Evolutionary conservation across 2,888 invertebrate species (phyloP).

Genomic region (Gastracanthus pulcherrimus): DNA sequence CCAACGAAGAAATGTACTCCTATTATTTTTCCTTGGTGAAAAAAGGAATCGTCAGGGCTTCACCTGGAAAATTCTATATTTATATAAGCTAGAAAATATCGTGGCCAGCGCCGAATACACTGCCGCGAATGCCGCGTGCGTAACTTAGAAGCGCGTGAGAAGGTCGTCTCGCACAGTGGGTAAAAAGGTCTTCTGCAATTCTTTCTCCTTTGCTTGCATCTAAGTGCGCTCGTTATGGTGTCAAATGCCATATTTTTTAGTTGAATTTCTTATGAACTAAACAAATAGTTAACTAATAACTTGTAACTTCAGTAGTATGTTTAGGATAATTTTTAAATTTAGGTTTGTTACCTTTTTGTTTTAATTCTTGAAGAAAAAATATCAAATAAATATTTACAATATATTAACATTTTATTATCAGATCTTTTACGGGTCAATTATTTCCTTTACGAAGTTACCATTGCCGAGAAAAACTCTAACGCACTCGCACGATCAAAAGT

Average conservation of each 20-base stretch:
- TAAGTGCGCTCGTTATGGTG: constrained; percentile 2
- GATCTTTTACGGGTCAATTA: background rate
- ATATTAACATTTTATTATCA: no score
- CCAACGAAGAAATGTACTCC: no score
- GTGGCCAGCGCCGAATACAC: constrained; percentile 37
- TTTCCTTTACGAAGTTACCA: background rate
- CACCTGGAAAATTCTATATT: no score
- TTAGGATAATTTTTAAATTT: background rate
- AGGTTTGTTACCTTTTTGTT: no score
- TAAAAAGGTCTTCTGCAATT: constrained; percentile 52
- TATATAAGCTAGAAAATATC: no score
- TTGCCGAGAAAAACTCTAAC: background rate
- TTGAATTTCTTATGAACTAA: background rate
- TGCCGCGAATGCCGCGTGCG: constrained; percentile 21
- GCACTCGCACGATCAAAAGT: background rate
- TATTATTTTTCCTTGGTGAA: no score
- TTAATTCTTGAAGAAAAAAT: no score
- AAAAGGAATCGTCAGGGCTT: background rate
- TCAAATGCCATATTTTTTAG: background rate
- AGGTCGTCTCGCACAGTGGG: constrained; percentile 48
- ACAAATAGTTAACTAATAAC: background rate
- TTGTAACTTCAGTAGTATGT: background rate
- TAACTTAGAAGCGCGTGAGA: constrained; percentile 39
- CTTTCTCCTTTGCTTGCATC: background rate
- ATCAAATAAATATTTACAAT: no score